Evolutionary conservation across 2,113 vertebrate genomes (phyloP).

Genomic region (Corythoichthys haematopterus): DNA sequence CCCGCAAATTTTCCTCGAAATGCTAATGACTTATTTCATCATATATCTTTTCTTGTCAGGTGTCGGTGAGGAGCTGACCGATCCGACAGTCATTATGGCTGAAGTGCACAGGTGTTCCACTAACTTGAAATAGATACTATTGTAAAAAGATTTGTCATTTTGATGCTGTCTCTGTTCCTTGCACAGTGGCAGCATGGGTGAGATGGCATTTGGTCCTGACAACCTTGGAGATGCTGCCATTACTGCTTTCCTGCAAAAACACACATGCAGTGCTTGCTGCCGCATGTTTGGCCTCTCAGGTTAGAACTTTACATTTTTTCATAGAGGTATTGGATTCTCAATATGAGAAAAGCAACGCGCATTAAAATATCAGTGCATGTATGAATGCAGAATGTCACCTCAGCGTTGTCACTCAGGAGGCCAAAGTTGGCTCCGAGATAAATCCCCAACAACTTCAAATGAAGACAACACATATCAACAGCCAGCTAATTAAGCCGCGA

Average conservation of each 20-base stretch:
- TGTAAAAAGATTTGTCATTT: not conserved
- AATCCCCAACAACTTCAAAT: constrained; percentile 62
- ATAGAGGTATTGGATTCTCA: not conserved
- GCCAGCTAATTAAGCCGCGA: constrained; percentile 68
- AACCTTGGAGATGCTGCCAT: constrained; percentile 87
- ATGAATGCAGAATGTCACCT: constrained; percentile 44
- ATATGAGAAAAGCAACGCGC: not conserved
- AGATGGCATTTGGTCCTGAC: constrained; percentile 89
- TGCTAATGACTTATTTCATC: not conserved
- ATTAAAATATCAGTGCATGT: constrained; percentile 4
- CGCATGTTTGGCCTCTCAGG: constrained; percentile 81
- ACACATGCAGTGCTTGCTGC: constrained; percentile 87
- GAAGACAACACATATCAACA: constrained; percentile 50
- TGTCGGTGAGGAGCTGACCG: constrained; percentile 88
- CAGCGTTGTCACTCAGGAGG: constrained; percentile 59
- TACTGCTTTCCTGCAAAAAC: constrained; percentile 84
- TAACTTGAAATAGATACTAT: not conserved
- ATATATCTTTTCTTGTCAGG: constrained; percentile 67
- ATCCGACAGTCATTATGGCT: constrained; percentile 91
- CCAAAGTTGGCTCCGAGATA: constrained; percentile 54
- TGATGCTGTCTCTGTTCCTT: constrained; percentile 7
- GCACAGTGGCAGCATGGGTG: constrained; percentile 40
- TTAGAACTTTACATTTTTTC: constrained; percentile 51
- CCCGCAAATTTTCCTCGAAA: not conserved
- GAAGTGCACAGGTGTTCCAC: constrained; percentile 81